A percentile compares a stretch with the other conserved stretches of the same genome.
phyloP scores from a whole-genome alignment of 2,797 vertebrate genomes.

The Pantherophis vulpinus region DNA sequence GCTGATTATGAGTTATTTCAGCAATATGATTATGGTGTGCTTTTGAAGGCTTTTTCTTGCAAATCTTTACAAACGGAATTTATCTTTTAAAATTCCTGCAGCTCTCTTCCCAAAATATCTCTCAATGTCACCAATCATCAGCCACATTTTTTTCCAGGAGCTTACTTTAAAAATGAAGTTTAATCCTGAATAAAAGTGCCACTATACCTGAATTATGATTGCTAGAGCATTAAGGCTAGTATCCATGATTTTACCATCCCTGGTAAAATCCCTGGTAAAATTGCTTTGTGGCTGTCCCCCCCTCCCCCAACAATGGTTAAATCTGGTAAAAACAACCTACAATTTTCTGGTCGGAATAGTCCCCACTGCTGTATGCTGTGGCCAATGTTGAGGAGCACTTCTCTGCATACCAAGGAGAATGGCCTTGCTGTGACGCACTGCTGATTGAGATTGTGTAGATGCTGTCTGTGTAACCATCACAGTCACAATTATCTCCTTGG shows the following conservation, averaged over 20 bases:
- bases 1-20: background rate
- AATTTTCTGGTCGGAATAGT: conserved; percentile 97
- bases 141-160: background rate
- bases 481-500: conserved; percentile 97
- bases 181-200: background rate
- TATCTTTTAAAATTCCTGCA: background rate
- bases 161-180: background rate
- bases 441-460: conserved; percentile 98
- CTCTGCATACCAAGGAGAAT: conserved; percentile 97
- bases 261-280: too few relatives aligned
- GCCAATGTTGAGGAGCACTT: conserved; percentile 97
- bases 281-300: background rate
- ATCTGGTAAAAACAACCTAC: conserved; percentile 72
- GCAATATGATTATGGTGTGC: background rate
- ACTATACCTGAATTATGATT: background rate
- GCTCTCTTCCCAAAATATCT: background rate
- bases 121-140: background rate
- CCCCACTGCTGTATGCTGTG: conserved; percentile 96
- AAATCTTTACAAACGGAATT: background rate
- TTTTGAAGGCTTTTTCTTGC: background rate
- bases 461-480: conserved; percentile 97
- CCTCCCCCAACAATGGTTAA: conserved; percentile 16
- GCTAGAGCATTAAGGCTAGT: background rate
- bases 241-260: background rate
- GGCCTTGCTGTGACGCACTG: conserved; percentile 95